Conservation (phyloP, 1,140 invertebrate species). For the Drosophila teissieri region DNA sequence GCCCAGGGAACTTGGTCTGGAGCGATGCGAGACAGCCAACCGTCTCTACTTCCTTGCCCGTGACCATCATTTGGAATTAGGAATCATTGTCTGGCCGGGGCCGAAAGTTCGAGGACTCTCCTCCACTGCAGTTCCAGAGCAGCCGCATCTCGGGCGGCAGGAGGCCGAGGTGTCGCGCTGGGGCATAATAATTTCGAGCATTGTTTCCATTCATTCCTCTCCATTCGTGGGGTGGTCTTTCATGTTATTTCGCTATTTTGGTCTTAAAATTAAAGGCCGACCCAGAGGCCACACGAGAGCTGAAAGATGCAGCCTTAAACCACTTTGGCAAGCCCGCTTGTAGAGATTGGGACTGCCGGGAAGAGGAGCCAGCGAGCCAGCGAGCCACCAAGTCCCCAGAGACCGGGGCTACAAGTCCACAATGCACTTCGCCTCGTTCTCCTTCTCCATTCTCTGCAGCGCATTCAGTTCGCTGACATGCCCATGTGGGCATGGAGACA, state of each 20-base stretch:
- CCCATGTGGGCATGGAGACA: not conserved
- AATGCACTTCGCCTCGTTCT: conserved; percentile 16
- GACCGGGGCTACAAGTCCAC: conserved; percentile 1
- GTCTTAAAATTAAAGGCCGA: conserved; percentile 48
- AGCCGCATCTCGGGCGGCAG: not conserved
- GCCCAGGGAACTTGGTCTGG: conserved; percentile 10
- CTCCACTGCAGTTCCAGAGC: not conserved
- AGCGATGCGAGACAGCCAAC: not conserved
- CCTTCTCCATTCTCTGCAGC: conserved; percentile 1
- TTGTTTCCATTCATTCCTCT: conserved; percentile 18
- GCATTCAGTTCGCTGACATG: conserved; percentile 10
- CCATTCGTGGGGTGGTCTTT: conserved; percentile 4
- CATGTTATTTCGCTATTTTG: conserved; percentile 45
- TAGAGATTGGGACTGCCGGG: not conserved
- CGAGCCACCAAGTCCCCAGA: not conserved
- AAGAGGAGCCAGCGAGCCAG: not conserved
- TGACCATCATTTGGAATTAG: conserved; percentile 13
- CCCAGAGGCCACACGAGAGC: not conserved
- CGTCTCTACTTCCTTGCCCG: not conserved
- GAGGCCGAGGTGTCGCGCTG: not conserved
- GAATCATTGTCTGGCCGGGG: conserved; percentile 10
- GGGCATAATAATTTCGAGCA: conserved; percentile 35
- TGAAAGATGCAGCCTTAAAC: conserved; percentile 22
- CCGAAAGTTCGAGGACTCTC: conserved; percentile 11
- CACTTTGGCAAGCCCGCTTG: not conserved